These are phyloP conservation scores for Prolemur simus DNA, from an alignment of 2,113 vertebrate genomes.

Conservation along the genomic window DNA sequence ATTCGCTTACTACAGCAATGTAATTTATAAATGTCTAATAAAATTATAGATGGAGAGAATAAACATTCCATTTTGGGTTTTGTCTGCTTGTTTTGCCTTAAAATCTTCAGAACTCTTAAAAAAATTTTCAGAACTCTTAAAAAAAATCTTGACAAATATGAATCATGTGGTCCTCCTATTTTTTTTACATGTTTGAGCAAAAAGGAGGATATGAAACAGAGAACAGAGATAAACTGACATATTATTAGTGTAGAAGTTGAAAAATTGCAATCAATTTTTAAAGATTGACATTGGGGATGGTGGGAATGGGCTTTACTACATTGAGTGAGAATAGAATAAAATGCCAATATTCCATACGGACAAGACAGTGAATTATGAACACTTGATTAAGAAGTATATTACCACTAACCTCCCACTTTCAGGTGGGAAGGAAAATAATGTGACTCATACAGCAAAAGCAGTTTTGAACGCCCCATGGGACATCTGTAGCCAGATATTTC, in stretches of 20 bases:
- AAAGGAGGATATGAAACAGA: background rate
- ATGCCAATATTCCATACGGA: background rate
- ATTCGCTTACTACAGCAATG: background rate
- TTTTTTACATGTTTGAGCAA: background rate
- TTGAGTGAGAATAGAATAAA: background rate
- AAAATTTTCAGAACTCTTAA: background rate
- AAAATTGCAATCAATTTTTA: background rate
- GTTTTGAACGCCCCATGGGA: background rate
- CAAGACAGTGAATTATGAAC: slow-evolving; percentile 3
- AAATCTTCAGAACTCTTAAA: background rate
- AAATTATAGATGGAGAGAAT: background rate
- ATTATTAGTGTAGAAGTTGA: background rate
- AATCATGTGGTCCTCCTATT: background rate
- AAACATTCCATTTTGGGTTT: background rate
- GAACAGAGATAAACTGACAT: background rate
- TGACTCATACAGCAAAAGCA: background rate
- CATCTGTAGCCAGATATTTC: background rate
- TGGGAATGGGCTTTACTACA: background rate
- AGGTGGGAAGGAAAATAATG: background rate
- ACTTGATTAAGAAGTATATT: background rate
- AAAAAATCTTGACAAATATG: background rate
- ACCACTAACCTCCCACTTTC: background rate
- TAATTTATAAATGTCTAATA: background rate
- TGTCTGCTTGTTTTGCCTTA: background rate
- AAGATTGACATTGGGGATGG: background rate